A percentile compares a stretch with the other conserved stretches of the same genome.
Evolutionary conservation across 2,888 invertebrate genomes (phyloP).

Genomic region (Hemicrepidius hirtus): DNA sequence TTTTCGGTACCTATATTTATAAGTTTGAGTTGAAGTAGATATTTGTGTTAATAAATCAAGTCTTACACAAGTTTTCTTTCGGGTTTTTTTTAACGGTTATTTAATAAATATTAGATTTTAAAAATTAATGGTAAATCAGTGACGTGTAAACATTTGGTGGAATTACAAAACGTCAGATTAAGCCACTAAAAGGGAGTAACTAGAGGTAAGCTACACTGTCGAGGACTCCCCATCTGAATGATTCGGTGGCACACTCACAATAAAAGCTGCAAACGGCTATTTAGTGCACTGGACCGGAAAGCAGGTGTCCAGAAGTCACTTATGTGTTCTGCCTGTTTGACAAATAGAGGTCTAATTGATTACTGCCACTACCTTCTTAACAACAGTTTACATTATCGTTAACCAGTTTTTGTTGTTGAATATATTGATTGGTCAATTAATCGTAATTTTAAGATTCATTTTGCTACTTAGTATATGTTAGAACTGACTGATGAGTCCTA

Average conservation of each 20-base stretch:
- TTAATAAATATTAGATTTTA: background rate
- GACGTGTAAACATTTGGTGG: conserved; percentile 43
- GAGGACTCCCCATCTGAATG: conserved; percentile 63
- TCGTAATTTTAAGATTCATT: background rate
- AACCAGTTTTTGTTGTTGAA: conserved; percentile 35
- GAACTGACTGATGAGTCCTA: too few species aligned
- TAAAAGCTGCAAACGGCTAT: conserved; percentile 70
- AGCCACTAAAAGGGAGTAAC: conserved; percentile 57
- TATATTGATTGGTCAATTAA: conserved; percentile 31
- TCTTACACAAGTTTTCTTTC: background rate
- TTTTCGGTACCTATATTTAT: background rate
- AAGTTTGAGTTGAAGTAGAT: background rate
- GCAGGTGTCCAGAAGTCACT: conserved; percentile 71
- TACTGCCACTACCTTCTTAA: conserved; percentile 43
- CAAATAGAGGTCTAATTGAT: conserved; percentile 68
- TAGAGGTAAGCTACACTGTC: conserved; percentile 61
- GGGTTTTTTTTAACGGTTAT: background rate
- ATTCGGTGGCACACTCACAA: conserved; percentile 68
- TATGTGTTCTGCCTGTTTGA: conserved; percentile 65
- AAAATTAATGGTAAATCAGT: background rate
- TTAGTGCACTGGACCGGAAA: conserved; percentile 71
- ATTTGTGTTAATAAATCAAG: conserved; percentile 4
- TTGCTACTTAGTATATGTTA: too few species aligned
- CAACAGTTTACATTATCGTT: conserved; percentile 29
- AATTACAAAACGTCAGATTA: conserved; percentile 49